Evolutionary conservation across 2,888 invertebrate genomes (phyloP), one percentile per base, ranked within the genome.

Genomic region (Spilosoma lubricipeda): DNA sequence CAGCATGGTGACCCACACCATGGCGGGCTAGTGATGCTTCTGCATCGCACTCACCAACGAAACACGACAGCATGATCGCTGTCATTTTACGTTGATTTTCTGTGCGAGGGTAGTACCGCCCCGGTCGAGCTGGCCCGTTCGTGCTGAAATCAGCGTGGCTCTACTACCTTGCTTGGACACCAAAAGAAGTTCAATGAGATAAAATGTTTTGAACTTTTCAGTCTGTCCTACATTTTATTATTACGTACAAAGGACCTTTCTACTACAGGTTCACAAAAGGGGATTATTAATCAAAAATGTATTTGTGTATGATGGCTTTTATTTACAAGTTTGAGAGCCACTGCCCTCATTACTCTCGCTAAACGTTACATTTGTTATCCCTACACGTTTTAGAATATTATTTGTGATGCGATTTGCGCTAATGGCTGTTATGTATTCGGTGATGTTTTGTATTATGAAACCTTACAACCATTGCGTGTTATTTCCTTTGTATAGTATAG

Each of bases 311-410:
- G 1, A 15, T 27, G 59, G 30, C 3, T 30, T 30, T 2, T 59
- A 27, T 27, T 63, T 5, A 30, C 8, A 30, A 67, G 69, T n/a
- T 84, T 39, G 8, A 74, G 80, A 84, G 75, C 74, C 84, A n/a
- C 78, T 81, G 85, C 48, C 75, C 39, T 84, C 84, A 80, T 82
- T 83, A 83, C 15, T 30, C 73, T 64, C 76, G 74, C 82, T 80
- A 82, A 85, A 82, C 65, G 72, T 69, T 71, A 74, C 84, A 80
- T 83, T 85, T 85, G 84, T 82, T 75, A 82, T 85, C 78, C 77
- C 73, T 79, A 79, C 71, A 77, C 77, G 73, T 80, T 76, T 78
- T 79, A 75, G 56, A 78, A 76, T 69, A 75, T 84, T 83, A 83
- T 83, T 85, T 74, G 72, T 70, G 70, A 77, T 59, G 75, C 65